Evolutionary conservation across 2,113 vertebrate genomes (phyloP).

Genomic region (Cygnus buccinator): DNA sequence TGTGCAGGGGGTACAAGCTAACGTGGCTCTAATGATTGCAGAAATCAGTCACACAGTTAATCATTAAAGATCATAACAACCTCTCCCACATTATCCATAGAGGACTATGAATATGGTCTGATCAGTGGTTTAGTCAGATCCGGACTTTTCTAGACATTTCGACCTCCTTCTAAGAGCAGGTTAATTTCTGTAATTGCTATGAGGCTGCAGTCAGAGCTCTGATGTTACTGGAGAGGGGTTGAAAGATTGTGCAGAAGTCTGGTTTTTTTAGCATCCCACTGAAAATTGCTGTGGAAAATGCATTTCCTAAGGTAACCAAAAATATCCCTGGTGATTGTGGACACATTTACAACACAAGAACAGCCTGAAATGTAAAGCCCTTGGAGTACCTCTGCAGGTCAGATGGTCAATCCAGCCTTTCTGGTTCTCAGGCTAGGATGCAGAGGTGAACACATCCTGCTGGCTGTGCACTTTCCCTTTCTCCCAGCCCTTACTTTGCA

Average conservation of each 20-base stretch:
- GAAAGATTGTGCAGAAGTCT: neutral
- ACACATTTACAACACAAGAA: neutral
- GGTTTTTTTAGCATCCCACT: slow-evolving; percentile 1
- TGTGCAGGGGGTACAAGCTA: neutral
- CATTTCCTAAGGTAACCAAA: slow-evolving; percentile 30
- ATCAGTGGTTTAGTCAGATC: neutral
- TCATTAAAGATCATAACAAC: neutral
- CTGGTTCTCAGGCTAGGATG: neutral
- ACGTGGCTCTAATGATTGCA: neutral
- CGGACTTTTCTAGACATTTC: neutral
- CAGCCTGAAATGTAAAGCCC: neutral
- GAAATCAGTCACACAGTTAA: neutral
- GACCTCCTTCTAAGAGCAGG: neutral
- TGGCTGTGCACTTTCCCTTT: neutral
- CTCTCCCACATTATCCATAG: neutral
- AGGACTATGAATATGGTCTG: neutral
- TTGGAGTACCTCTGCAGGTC: neutral
- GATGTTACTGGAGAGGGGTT: neutral
- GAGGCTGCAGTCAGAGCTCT: neutral
- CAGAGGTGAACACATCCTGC: neutral
- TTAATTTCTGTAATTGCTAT: slow-evolving; percentile 14
- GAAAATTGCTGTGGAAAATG: slow-evolving; percentile 18
- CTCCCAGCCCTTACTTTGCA: neutral
- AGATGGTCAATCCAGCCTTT: neutral
- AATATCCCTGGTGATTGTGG: neutral